These are phyloP conservation scores for Electrona antarctica DNA, from an alignment of 2,113 vertebrate species.

Conservation along the genomic window DNA sequence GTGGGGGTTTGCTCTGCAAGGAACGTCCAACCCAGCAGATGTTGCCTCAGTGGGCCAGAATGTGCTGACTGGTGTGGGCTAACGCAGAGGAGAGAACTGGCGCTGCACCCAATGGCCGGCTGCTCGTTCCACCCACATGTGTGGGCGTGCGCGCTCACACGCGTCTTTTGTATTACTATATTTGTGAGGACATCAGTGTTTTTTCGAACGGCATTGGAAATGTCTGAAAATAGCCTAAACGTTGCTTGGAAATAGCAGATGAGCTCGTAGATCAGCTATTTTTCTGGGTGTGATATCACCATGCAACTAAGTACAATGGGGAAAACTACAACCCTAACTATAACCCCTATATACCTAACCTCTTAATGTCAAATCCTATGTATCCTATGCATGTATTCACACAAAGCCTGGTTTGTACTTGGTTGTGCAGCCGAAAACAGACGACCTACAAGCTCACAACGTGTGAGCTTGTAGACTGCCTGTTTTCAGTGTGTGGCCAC, in stretches of 20 bases:
- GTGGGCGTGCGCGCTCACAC: conserved; percentile 23
- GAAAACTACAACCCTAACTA: neutral
- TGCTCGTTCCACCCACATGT: conserved; percentile 49
- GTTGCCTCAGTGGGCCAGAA: conserved; percentile 78
- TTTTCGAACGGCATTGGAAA: too few species aligned
- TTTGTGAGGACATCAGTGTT: too few species aligned
- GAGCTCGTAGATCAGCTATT: too few species aligned
- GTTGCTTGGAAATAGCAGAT: too few species aligned
- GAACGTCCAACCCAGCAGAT: conserved; percentile 76
- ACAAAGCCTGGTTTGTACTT: neutral
- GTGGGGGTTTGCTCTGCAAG: conserved; percentile 60
- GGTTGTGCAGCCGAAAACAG: too few species aligned
- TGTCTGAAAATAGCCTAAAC: too few species aligned
- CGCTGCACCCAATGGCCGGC: conserved; percentile 66
- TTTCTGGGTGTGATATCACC: too few species aligned
- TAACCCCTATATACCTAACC: neutral
- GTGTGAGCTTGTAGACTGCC: too few species aligned
- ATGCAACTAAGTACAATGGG: conserved; percentile 6
- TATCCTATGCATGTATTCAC: neutral
- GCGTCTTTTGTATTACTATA: neutral
- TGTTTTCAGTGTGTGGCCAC: too few species aligned
- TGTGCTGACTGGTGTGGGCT: conserved; percentile 66
- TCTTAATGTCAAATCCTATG: too few species aligned
- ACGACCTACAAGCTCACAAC: too few species aligned
- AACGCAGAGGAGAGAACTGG: conserved; percentile 58